phyloP scores from a whole-genome alignment of 2,113 vertebrate species.

The Carassius gibelio region DNA sequence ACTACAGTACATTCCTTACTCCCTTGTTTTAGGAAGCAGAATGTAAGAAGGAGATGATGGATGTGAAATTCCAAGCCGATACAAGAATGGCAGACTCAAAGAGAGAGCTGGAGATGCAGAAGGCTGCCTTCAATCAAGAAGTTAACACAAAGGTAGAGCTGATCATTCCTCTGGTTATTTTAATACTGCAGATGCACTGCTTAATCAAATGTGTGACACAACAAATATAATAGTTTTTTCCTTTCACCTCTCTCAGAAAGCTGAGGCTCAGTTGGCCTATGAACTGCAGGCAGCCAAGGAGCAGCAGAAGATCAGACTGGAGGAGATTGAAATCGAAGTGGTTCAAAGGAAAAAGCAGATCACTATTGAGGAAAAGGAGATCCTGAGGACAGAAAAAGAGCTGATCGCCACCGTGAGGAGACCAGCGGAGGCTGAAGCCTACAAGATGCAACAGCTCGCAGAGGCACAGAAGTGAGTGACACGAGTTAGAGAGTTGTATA shows the following conservation, averaged over 20 bases:
- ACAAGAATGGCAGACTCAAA: slow-evolving; percentile 96
- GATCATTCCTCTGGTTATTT: background rate
- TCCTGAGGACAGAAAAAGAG: slow-evolving; percentile 89
- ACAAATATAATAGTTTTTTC: background rate
- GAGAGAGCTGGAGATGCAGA: slow-evolving; percentile 92
- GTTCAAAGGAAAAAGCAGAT: slow-evolving; percentile 97
- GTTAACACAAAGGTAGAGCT: slow-evolving; percentile 90
- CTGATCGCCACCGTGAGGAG: slow-evolving; percentile 87
- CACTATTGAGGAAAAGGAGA: slow-evolving; percentile 91
- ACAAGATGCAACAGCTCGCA: slow-evolving; percentile 91
- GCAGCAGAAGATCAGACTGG: slow-evolving; percentile 98
- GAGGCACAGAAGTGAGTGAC: slow-evolving; percentile 91
- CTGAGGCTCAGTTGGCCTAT: slow-evolving; percentile 92
- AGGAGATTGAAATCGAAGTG: slow-evolving; percentile 94
- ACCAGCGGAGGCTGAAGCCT: slow-evolving; percentile 92
- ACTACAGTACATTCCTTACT: background rate
- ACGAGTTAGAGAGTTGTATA: background rate
- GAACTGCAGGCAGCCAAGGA: slow-evolving; percentile 94
- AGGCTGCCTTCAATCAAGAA: slow-evolving; percentile 93
- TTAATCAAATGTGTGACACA: background rate
- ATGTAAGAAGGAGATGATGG: slow-evolving; percentile 95
- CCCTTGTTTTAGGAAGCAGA: slow-evolving; percentile 84
- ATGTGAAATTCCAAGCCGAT: slow-evolving; percentile 92
- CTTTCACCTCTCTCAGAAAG: slow-evolving; percentile 79
- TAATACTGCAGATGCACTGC: background rate